Evolutionary conservation across 1,140 invertebrate species (phyloP).

Genomic region (Lineus longissimus): DNA sequence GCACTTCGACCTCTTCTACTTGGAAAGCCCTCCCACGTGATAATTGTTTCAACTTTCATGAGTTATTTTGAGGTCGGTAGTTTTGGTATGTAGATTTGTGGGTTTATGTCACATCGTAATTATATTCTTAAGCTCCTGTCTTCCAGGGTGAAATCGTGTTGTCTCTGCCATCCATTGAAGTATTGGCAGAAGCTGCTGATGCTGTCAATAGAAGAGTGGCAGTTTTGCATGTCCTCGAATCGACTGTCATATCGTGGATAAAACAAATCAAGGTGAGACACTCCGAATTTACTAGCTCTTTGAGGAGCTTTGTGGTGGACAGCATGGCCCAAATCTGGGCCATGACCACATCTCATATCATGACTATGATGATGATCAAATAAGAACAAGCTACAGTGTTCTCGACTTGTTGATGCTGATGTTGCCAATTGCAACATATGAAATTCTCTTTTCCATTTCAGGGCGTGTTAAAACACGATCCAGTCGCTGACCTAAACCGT

Average conservation of each 20-base stretch:
- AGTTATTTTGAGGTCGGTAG: not conserved
- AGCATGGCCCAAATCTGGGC: not conserved
- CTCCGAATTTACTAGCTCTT: too few relatives aligned
- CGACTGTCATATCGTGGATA: slow-evolving; percentile 53
- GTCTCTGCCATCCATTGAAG: slow-evolving; percentile 51
- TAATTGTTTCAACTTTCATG: not conserved
- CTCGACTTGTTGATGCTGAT: too few relatives aligned
- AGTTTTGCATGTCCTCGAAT: slow-evolving; percentile 52
- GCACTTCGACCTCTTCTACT: too few relatives aligned
- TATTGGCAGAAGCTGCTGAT: slow-evolving; percentile 49
- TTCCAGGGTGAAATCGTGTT: slow-evolving; percentile 45
- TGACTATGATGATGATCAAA: too few relatives aligned
- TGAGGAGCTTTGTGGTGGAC: not conserved
- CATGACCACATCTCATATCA: not conserved
- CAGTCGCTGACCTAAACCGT: slow-evolving; percentile 39
- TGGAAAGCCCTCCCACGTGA: too few relatives aligned
- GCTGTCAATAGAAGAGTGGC: slow-evolving; percentile 39
- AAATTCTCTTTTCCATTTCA: slow-evolving; percentile 11
- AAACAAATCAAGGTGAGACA: slow-evolving; percentile 49
- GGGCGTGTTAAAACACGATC: slow-evolving; percentile 44
- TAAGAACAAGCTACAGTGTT: too few relatives aligned
- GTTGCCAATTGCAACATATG: too few relatives aligned
- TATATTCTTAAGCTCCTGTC: too few relatives aligned
- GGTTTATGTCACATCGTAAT: too few relatives aligned
- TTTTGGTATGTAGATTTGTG: not conserved